Percentiles rank a stretch among this genome's conserved stretches.
These are phyloP conservation scores for Anas platyrhynchos DNA, from an alignment of 2,113 vertebrate genomes.

Conservation along the genomic window DNA sequence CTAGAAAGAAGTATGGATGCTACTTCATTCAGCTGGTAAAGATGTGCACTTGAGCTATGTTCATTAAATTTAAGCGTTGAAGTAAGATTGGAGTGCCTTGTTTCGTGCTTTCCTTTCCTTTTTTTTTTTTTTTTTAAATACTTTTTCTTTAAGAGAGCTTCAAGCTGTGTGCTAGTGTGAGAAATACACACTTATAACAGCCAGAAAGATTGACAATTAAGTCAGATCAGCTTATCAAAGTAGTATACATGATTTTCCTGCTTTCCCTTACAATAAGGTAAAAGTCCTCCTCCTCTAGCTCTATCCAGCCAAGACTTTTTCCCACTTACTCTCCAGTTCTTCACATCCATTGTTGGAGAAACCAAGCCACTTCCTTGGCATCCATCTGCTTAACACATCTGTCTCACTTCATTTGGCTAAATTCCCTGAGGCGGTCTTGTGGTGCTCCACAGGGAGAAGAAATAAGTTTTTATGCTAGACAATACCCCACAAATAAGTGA, in stretches of 20 bases:
- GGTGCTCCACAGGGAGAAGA: conserved; percentile 19
- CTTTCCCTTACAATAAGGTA: neutral
- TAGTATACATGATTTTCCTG: neutral
- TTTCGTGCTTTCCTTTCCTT: no score
- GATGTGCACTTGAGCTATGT: neutral
- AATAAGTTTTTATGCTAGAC: neutral
- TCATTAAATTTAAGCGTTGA: neutral
- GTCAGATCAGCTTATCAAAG: neutral
- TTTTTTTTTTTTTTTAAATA: neutral
- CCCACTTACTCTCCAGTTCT: neutral
- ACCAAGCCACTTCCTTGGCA: conserved; percentile 5
- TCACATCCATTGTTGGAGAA: neutral
- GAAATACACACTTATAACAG: neutral
- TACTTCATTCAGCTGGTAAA: neutral
- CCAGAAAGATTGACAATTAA: neutral
- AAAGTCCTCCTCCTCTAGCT: neutral
- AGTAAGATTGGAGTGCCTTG: neutral
- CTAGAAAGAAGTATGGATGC: neutral
- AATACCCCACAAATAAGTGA: neutral
- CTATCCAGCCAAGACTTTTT: neutral
- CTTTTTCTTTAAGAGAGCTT: neutral
- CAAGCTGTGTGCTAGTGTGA: neutral
- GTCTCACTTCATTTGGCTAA: conserved; percentile 7
- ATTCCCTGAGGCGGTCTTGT: neutral
- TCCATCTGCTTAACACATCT: conserved; percentile 33